Evolutionary conservation across 1,140 invertebrate genomes (phyloP).

Genomic region (Semibalanus balanoides): DNA sequence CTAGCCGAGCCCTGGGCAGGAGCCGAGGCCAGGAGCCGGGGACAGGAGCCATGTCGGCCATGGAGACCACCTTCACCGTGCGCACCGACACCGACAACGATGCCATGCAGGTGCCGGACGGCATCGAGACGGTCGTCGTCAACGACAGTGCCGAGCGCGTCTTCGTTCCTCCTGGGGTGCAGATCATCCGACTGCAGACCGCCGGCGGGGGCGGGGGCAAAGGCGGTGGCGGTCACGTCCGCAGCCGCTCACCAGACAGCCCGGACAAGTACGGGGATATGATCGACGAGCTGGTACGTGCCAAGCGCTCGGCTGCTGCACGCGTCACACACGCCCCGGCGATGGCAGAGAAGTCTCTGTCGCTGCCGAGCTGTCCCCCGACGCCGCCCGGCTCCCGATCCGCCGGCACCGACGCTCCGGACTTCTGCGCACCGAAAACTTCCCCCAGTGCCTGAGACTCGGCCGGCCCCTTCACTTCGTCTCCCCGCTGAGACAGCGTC

Average conservation of each 20-base stretch:
- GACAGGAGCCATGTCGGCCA: background rate
- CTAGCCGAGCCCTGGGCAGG: too few relatives aligned
- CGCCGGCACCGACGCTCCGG: background rate
- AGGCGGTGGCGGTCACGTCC: too few relatives aligned
- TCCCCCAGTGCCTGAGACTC: too few relatives aligned
- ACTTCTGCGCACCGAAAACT: background rate
- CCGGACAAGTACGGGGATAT: background rate
- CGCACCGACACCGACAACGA: background rate
- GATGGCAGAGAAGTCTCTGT: background rate
- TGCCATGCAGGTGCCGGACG: conserved; percentile 1
- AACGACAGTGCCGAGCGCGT: background rate
- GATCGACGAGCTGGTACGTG: background rate
- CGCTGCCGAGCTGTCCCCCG: background rate
- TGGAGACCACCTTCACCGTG: background rate
- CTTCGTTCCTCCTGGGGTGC: background rate
- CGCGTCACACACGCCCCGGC: too few relatives aligned
- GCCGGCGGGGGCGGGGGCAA: too few relatives aligned
- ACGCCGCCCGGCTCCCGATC: background rate
- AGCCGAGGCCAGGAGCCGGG: too few relatives aligned
- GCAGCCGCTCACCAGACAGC: too few relatives aligned
- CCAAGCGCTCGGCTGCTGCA: background rate
- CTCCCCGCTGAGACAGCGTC: too few relatives aligned
- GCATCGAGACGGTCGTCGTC: background rate
- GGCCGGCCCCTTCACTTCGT: too few relatives aligned
- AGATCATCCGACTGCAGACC: background rate